Base-by-base conservation (phyloP, 2,113 vertebrate species). In the Embiotoca jacksoni region DNA sequence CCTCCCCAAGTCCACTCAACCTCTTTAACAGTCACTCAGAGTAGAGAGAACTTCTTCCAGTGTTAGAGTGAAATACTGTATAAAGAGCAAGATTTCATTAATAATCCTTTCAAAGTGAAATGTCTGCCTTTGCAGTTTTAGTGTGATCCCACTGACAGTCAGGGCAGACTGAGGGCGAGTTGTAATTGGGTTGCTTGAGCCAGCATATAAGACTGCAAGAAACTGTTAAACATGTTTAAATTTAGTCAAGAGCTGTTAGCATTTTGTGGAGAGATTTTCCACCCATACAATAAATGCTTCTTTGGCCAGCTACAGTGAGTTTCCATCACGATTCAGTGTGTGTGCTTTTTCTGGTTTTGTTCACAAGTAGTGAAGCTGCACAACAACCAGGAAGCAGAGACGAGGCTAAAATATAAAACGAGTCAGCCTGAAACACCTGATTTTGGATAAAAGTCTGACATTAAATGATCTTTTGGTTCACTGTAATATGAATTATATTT, bases 91-190 rank as follows among this genome's bases (percentile, higher is more conserved):
- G 87, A 88, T 91, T 90, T 90, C 85, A 90, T 89, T 87, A 92
- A 91, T 90, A 90, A 91, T 89, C 84, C 89, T 84, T 91, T 88
- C 83, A 89, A 88, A 91, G 88, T 89, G 82, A 90, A 88, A 90
- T 60, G 86, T 91, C 86, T 89, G 86, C 84, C 85, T 82, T 74
- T 83, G 88, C 88, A 87, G 87, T 90, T 87, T 89, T 66, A 72
- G 60, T 69, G 62, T 85, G 82, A 87, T 88, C 89, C 63, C 8
- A 72, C 88, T 81, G 88, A 91, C 91, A 86, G 88, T 75, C 60
- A 15, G 82, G 81, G 81, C 83, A 79, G 82, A 58, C 88, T 84
- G 68, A 80, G 80, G 72, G 68, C 84, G 82, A 78, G 78, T 72
- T 84, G 79, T 90, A 91, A 88, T 87, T 87, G 75, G 77, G 78